These are phyloP conservation scores for Cyphomyrus discorhynchus DNA, from an alignment of 2,113 vertebrate genomes.

Conservation along the genomic window DNA sequence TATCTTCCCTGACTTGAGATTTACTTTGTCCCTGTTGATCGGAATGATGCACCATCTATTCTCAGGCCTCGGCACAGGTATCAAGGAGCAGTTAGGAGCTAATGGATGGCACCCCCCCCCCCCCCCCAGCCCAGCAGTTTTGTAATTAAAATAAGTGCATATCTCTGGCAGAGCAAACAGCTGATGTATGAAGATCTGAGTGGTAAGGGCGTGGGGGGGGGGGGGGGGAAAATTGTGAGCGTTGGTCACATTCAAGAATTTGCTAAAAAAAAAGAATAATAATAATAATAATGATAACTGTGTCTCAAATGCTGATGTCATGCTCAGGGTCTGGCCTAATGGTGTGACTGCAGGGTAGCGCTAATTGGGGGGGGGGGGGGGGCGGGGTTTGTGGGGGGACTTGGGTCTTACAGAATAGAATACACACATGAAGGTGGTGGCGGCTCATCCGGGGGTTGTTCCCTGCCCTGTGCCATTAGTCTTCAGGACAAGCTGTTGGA, in stretches of 20 bases:
- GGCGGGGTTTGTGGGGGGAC: background rate
- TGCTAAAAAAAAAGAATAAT: background rate
- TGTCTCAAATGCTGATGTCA: background rate
- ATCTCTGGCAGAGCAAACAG: background rate
- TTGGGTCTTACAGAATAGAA: background rate
- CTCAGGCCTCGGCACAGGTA: background rate
- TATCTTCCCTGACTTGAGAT: background rate
- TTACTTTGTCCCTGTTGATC: background rate
- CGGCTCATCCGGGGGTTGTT: no score
- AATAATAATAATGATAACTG: background rate
- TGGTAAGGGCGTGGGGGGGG: background rate
- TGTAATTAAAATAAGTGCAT: background rate
- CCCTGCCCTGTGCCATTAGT: no score
- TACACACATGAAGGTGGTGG: background rate
- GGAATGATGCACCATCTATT: background rate
- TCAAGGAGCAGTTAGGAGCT: background rate
- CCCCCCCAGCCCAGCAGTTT: background rate
- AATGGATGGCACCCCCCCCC: background rate
- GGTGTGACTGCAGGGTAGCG: background rate
- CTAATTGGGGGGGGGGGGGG: background rate
- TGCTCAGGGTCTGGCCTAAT: background rate
- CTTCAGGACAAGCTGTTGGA: no score
- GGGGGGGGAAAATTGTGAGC: background rate
- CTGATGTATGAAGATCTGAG: background rate
- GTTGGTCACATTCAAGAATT: background rate